Base-by-base conservation (phyloP, 1,140 invertebrate genomes). In the Drosophila nigromelanica region DNA sequence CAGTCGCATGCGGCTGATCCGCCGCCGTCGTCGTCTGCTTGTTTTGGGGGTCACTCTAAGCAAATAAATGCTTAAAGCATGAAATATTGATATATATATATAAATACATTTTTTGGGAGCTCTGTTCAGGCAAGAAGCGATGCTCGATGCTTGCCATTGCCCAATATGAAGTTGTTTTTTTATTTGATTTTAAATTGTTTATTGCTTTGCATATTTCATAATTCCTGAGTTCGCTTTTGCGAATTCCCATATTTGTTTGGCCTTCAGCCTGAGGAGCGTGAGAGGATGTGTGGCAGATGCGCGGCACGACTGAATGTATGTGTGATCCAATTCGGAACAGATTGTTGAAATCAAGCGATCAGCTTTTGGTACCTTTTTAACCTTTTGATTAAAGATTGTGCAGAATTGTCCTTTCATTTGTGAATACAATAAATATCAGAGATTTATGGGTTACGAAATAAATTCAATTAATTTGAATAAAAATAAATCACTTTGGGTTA, bases 121-220 rank as follows among this genome's bases (percentile, higher is more conserved):
- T 37, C 55, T 64, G 64, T 59, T 79, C 61, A 73, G 67, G 76
- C 78, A 69, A 72, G 68, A 80, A 77, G 79, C 76, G 80, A 79
- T 52, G 78, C 40, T 79, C 73, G 76, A 30, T 50, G 73, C 59
- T 76, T 72, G 73, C 73, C 61, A 56, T 64, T 69, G 64, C 66
- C 63, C 70, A 73, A 87, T 66, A 86, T 86, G 81, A 86, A 87
- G 81, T 82, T 87, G 82, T 86, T 71, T 78, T 87, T 86, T 86
- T 86, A 86, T 86, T 86, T 86, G 82, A 86, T 86, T 86, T 87
- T 78, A 86, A 87, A 86, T 86, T 86, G 82, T 86, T 86, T 86
- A 86, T 86, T 87, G 81, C 82, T 86, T 82, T 87, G 81, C 82
- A 86, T 86, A 86, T 86, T 86, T 86, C 81, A 87, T 87, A 86